Percentiles rank a stretch among this genome's conserved stretches.
phyloP scores from a whole-genome alignment of 1,140 invertebrate genomes.

The Maniola jurtina region DNA sequence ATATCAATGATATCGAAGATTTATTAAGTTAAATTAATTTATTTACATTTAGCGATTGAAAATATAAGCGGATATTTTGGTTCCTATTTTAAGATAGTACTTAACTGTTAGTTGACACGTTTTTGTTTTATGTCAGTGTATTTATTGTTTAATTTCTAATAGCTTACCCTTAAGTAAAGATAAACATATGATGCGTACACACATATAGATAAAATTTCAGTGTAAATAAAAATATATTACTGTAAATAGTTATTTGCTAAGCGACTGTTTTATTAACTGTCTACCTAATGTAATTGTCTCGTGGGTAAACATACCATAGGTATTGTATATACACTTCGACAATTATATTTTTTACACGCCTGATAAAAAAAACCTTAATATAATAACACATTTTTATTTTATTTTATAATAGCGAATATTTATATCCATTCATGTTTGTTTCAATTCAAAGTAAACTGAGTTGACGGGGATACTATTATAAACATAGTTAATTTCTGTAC shows the following conservation, averaged over 20 bases:
- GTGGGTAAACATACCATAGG: background rate
- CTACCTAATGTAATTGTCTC: background rate
- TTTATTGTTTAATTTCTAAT: constrained; percentile 57
- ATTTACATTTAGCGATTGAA: constrained; percentile 53
- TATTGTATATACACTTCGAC: background rate
- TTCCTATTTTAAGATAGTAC: constrained; percentile 74
- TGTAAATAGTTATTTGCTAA: background rate
- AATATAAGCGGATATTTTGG: constrained; percentile 48
- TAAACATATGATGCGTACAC: background rate
- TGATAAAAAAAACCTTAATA: background rate
- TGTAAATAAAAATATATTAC: background rate
- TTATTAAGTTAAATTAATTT: constrained; percentile 68
- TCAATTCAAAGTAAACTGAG: no score
- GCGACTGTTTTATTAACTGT: background rate
- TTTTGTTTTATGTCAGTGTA: constrained; percentile 57
- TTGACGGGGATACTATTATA: no score
- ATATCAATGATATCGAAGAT: constrained; percentile 31
- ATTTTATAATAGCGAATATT: no score
- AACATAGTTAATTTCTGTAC: no score
- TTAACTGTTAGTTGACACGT: constrained; percentile 34
- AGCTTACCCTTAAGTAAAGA: constrained; percentile 12
- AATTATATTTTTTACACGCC: background rate
- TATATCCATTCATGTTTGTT: no score
- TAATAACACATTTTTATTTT: no score
- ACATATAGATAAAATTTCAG: constrained; percentile 1